Evolutionary conservation across 2,113 vertebrate species (phyloP).

Genomic region (Uropsilus gracilis): DNA sequence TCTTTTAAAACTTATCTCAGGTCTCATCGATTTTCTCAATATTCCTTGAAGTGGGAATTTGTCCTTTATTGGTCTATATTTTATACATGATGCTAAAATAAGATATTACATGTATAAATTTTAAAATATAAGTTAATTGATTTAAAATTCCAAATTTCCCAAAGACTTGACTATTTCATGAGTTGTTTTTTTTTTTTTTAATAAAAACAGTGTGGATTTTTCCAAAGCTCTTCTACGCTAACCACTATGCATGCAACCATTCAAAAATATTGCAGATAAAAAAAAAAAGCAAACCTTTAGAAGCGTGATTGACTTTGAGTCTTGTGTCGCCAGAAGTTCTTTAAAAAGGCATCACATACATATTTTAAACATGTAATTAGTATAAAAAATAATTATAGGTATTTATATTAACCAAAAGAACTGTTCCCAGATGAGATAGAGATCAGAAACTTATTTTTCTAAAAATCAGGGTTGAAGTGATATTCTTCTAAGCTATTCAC

Average conservation of each 20-base stretch:
- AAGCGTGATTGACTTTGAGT: not conserved
- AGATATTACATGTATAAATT: not conserved
- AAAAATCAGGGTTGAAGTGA: not conserved
- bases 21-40: not conserved
- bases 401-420: not conserved
- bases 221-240: not conserved
- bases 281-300: not conserved
- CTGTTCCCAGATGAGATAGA: not conserved
- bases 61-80: not conserved
- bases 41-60: not conserved
- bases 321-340: not conserved
- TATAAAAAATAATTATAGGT: conserved; percentile 33
- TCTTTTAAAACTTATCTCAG: not conserved
- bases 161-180: not conserved
- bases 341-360: not conserved
- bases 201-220: not conserved
- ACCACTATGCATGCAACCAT: not conserved
- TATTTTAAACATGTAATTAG: not conserved
- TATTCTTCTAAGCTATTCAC: not conserved
- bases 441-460: not conserved
- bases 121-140: conserved; percentile 21
- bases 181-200: not conserved
- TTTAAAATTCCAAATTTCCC: not conserved
- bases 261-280: not conserved
- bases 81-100: not conserved